These are phyloP conservation scores for Rousettus leschenaultii DNA, from an alignment of 2,113 vertebrate genomes.

Conservation along the genomic window DNA sequence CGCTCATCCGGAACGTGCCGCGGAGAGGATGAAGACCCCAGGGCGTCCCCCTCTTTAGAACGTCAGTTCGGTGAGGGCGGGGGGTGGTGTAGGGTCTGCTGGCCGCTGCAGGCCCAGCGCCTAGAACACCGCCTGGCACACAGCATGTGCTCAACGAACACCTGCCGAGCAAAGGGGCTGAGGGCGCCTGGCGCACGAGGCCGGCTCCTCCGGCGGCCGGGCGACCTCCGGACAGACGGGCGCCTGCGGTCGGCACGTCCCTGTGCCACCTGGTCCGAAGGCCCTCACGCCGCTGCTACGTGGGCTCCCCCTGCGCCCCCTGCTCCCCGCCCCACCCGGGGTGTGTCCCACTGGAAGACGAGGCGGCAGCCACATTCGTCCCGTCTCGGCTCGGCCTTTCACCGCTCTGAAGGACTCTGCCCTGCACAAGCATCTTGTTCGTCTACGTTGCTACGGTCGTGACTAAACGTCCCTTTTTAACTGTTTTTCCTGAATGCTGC, in stretches of 20 bases:
- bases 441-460: background rate
- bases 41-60: background rate
- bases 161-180: background rate
- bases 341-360: background rate
- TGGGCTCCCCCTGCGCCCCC: background rate
- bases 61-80: accelerated
- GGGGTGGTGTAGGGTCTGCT: accelerated
- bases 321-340: accelerated
- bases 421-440: too few species aligned
- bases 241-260: accelerated
- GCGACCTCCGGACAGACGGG: background rate
- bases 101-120: background rate
- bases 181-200: accelerated
- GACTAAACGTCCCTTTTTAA: background rate
- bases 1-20: accelerated
- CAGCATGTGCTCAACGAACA: background rate
- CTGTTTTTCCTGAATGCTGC: too few species aligned
- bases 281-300: accelerated
- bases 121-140: background rate
- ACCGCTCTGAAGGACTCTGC: background rate
- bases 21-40: accelerated
- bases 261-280: accelerated
- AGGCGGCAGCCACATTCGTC: too few species aligned
- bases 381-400: background rate
- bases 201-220: accelerated